Percentiles rank a stretch among this genome's conserved stretches.
Conservation (phyloP, 2,797 vertebrate genomes). For the Hoplostethus atlanticus region DNA sequence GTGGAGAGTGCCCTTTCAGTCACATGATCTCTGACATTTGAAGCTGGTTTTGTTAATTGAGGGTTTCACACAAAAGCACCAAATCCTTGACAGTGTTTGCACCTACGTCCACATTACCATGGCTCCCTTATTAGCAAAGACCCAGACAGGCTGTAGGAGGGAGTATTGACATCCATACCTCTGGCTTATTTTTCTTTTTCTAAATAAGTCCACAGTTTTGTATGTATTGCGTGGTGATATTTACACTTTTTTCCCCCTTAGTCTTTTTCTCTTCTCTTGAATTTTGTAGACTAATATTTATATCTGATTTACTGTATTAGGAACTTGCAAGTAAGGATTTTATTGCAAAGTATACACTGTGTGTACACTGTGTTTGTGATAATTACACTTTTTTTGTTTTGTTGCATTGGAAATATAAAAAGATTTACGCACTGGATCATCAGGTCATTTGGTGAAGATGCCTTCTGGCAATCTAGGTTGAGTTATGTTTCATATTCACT, state of each 20-base stretch:
- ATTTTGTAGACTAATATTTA: too few species aligned
- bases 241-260: neutral
- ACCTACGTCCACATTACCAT: neutral
- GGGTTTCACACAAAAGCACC: slow-evolving; percentile 3
- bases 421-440: neutral
- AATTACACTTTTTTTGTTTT: neutral
- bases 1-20: neutral
- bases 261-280: neutral
- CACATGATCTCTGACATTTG: slow-evolving; percentile 27
- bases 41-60: neutral
- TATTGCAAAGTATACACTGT: too few species aligned
- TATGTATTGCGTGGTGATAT: too few species aligned
- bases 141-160: neutral
- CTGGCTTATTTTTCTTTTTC: neutral
- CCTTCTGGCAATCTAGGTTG: neutral
- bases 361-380: too few species aligned
- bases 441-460: too few species aligned
- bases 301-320: too few species aligned
- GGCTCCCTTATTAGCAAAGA: too few species aligned
- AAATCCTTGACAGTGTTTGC: neutral
- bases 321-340: too few species aligned
- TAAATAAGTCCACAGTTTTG: neutral
- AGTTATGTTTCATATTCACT: neutral
- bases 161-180: neutral
- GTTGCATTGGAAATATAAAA: neutral